Evolutionary conservation across 2,888 invertebrate species (phyloP).

Genomic region (Agrotis exclamationis): DNA sequence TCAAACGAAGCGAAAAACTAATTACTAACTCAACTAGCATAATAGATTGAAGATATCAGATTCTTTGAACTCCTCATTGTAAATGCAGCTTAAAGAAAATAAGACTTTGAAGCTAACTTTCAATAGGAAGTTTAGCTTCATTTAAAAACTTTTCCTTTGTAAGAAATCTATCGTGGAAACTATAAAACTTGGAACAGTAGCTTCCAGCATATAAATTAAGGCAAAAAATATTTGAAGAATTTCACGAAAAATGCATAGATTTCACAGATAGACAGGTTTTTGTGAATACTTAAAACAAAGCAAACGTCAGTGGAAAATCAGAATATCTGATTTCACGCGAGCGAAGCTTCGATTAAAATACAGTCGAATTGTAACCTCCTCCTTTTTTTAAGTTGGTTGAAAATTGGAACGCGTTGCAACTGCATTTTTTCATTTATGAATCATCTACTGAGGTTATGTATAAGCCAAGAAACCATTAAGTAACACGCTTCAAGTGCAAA

Average conservation of each 20-base stretch:
- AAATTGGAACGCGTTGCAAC: conserved; percentile 6
- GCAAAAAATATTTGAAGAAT: conserved; percentile 29
- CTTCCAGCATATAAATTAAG: not conserved
- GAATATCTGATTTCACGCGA: conserved; percentile 31
- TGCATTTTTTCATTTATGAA: conserved; percentile 31
- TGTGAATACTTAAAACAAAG: conserved; percentile 19
- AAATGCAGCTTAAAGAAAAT: conserved; percentile 15
- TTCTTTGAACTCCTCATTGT: conserved; percentile 25
- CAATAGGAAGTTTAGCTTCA: conserved; percentile 13
- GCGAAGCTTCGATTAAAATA: not conserved
- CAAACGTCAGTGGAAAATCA: conserved; percentile 20
- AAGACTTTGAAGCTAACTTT: conserved; percentile 11
- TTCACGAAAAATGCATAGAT: conserved; percentile 22
- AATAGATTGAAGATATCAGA: not conserved
- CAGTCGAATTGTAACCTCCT: too few relatives aligned
- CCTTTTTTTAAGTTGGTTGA: not conserved
- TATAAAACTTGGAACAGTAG: conserved; percentile 11
- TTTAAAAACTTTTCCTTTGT: conserved; percentile 38
- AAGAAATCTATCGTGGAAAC: conserved; percentile 14
- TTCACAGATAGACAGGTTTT: conserved; percentile 33
- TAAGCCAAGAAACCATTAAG: conserved; percentile 47
- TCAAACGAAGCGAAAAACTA: conserved; percentile 9
- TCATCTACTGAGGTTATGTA: conserved; percentile 20
- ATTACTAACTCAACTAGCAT: not conserved
- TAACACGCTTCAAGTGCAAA: conserved; percentile 57